Conservation (phyloP, 2,888 invertebrate genomes). For the Pachydiplax longipennis region DNA sequence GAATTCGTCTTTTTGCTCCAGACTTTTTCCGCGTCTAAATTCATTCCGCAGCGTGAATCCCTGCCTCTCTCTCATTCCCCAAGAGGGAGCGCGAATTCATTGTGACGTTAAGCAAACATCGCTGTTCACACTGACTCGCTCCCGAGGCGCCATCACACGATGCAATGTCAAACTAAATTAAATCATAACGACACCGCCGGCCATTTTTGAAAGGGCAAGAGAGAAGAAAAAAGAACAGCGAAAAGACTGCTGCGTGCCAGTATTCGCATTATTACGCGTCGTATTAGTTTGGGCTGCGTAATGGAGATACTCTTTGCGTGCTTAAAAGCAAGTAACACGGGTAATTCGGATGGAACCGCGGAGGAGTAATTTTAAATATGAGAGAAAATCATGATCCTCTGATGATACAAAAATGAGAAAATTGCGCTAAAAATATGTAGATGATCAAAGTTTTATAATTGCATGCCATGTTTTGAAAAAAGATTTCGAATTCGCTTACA, state of each 20-base stretch:
- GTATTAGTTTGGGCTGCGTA: conserved; percentile 14
- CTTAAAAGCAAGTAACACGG: background rate
- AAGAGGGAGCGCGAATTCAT: conserved; percentile 5
- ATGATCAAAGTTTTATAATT: no score
- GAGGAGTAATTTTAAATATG: background rate
- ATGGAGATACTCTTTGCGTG: background rate
- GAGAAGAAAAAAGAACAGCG: background rate
- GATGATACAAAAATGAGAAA: no score
- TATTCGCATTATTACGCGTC: background rate
- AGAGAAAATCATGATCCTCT: background rate
- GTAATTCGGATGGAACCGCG: background rate
- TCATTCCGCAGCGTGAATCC: background rate
- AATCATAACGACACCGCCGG: conserved; percentile 38
- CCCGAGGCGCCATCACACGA: background rate
- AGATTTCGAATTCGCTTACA: no score
- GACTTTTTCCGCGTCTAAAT: background rate
- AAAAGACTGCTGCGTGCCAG: background rate
- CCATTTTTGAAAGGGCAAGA: background rate
- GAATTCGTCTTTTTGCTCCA: background rate
- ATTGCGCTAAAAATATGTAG: no score
- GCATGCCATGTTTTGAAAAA: no score
- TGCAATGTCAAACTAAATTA: conserved; percentile 35
- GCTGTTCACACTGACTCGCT: background rate
- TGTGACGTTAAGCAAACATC: conserved; percentile 6
- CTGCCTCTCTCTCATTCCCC: background rate